These are phyloP conservation scores for Drosophila peninsularis DNA, from an alignment of 2,888 invertebrate species.

Conservation along the genomic window DNA sequence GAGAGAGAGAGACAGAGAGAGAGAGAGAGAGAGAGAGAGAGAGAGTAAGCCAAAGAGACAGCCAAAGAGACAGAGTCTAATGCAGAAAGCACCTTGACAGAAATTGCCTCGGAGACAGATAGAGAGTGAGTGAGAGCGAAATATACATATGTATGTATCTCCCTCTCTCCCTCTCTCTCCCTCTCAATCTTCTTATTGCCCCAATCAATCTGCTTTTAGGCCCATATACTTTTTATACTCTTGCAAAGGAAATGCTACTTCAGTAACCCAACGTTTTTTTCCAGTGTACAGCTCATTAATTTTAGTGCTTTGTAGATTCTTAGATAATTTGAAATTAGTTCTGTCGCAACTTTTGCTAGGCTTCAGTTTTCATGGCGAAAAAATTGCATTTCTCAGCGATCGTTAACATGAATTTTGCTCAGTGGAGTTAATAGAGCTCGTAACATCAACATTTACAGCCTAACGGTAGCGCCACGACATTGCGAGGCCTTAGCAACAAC, in stretches of 20 bases:
- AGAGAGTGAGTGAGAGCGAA: background rate
- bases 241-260: background rate
- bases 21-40: background rate
- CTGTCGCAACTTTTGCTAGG: constrained; percentile 4
- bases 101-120: background rate
- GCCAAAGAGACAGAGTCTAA: no score
- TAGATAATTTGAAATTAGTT: constrained; percentile 12
- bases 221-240: background rate
- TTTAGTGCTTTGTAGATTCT: constrained; percentile 14
- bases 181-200: no score
- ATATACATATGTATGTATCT: background rate
- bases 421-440: constrained; percentile 50
- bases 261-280: no score
- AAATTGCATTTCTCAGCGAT: constrained; percentile 1
- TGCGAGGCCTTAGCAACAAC: constrained; percentile 48
- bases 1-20: background rate
- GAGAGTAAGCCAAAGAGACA: no score
- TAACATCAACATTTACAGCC: constrained; percentile 64
- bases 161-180: no score
- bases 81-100: no score
- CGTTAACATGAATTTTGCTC: constrained; percentile 28
- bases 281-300: constrained; percentile 12
- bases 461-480: constrained; percentile 74
- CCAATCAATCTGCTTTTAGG: no score
- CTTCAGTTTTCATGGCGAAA: background rate